Evolutionary conservation across 92 coral and sea anemone genomes (phyloP), one percentile per base, ranked within the genome.

Genomic region (Porites cylindrica): DNA sequence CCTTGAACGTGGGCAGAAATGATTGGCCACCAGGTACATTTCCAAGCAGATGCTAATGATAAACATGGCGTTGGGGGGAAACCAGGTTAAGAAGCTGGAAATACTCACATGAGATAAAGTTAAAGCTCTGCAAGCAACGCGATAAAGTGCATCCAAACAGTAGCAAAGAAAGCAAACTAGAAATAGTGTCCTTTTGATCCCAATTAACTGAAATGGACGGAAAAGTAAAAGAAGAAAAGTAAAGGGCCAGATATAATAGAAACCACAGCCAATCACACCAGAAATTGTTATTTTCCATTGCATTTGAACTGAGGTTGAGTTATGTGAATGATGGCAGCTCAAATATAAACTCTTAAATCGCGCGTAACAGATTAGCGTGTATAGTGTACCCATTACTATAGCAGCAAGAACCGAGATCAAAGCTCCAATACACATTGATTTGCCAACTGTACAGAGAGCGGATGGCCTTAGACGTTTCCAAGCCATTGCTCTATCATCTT

Each of bases 391-490:
- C 9, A 65, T 1, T 5, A 65, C 0, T 21, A 21, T 6, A 29
- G 70, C 23, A 26, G 32, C 32, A 29, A 29, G 32, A 29, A 29
- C 1, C 32, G 77, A 72, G 20, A 72, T 72, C 77, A 72, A 43
- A 72, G 77, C 59, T 43, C 77, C 77, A 72, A 72, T 72, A 32
- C 52, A 72, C 77, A 72, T 72, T 72, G 77, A 72, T 72, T 72
- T 50, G 52, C 77, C 18, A 72, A 43, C 26, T 18, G 77, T 47
- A 13, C 29, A 43, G 9, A 67, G 14, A 67, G n/a, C 1, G 38
- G 77, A 13, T 13, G 76, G 76, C 24, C 76, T 32, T 1, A 71
- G 4, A 1, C 51, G 76, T 51, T 71, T 71, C 76, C 76, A 71
- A 71, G 76, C 75, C 76, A 71, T 71, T 47, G 3, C 76, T 8